Evolutionary conservation across 2,888 invertebrate genomes (phyloP), one percentile per base, ranked within the genome.

Genomic region (Drosophila putrida): DNA sequence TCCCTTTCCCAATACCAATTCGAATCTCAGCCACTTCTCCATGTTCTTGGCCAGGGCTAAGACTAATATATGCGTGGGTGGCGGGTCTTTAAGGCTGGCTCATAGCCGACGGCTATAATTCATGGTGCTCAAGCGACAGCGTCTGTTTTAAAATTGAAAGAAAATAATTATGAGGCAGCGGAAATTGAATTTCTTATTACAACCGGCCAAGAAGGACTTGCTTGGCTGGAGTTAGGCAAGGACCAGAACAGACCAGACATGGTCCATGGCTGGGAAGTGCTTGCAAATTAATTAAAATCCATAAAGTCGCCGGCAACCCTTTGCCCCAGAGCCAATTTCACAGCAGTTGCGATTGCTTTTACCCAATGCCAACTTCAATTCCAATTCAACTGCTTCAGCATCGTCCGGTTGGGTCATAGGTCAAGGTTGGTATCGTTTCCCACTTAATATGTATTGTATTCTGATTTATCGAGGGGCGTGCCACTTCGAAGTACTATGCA

Each of bases 151-250:
- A 88, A 86, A 86, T 86, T 86, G 88, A 86, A 86, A 86, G 88
- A 86, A 86, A 88, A 86, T 88, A 88, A 86, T 88, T 85, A 84
- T 80, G 82, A 80, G 83, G 80, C 84, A 75, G 80, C 85, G 85
- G 85, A 86, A 86, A 86, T 86, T 86, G 85, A 86, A 86, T 86
- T 86, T 88, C 85, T 86, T 86, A 88, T 88, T 86, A 88, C 88
- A 75, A 59, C 65, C 65, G 58, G 64, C 50, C 62, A 41, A 54
- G 54, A 41, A 53, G 58, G 15, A 49, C 36, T 38, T 31, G 59
- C 28, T 38, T 31, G 59, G 4, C 10, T 43, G 46, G 49, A 38
- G 13, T 51, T 33, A 11, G 44, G 47, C 38, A 10, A 41, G 59
- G 49, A 60, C 43, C 39, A 43, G 43, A 31, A 10, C 31, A 55